A percentile compares a stretch with the other conserved stretches of the same genome.
Conservation (phyloP, 2,113 vertebrate species). For the Gavia stellata region DNA sequence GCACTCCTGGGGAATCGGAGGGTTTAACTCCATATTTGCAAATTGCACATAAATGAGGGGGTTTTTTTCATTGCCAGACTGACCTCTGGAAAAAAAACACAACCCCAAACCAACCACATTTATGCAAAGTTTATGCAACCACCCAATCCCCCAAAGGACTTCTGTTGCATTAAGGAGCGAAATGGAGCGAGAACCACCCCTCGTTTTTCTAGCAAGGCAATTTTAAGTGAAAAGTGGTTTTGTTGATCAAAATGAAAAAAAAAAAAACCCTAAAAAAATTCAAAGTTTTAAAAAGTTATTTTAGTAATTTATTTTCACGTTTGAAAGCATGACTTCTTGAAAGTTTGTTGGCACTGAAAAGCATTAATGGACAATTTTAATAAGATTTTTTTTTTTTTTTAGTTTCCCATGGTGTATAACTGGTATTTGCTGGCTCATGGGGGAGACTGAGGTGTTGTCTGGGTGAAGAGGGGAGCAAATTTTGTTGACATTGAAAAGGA, state of each 20-base stretch:
- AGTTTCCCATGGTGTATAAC: neutral
- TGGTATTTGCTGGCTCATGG: neutral
- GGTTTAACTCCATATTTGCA: neutral
- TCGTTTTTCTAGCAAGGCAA: rapidly evolving
- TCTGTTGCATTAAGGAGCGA: neutral
- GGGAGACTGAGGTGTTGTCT: neutral
- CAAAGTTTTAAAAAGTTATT: neutral
- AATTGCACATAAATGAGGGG: neutral
- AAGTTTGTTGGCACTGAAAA: neutral
- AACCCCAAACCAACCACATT: neutral
- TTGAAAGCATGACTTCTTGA: neutral
- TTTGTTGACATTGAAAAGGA: neutral
- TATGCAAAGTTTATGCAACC: neutral
- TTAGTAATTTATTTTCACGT: neutral
- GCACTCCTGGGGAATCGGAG: neutral
- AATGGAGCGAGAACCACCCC: neutral
- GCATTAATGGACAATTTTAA: neutral
- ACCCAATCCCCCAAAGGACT: neutral
- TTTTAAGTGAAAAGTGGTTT: neutral
- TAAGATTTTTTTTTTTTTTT: neutral
- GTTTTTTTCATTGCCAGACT: neutral
- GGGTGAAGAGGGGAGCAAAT: neutral
- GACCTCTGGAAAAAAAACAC: neutral
- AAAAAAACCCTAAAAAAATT: neutral
- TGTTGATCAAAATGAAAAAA: neutral